Percentiles rank a stretch among this genome's conserved stretches.
Evolutionary conservation across 2,113 vertebrate genomes (phyloP).

Genomic region (Ptilonorhynchus violaceus): DNA sequence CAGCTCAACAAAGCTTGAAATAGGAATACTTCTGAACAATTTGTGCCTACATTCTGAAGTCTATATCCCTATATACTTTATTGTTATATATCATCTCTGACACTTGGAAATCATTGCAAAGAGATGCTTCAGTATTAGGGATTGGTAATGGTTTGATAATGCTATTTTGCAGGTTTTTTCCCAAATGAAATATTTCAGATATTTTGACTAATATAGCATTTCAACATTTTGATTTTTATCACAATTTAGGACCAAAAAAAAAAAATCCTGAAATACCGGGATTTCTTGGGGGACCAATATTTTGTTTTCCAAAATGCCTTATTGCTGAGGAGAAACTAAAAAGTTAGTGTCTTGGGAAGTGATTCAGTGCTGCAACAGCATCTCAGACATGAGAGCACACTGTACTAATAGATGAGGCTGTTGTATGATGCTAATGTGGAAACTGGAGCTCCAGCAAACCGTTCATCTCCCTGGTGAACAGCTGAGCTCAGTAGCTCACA

Average conservation of each 20-base stretch:
- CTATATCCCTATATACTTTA: constrained; percentile 7
- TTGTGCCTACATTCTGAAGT: constrained; percentile 37
- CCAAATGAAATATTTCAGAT: not conserved
- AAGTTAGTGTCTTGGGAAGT: constrained; percentile 28
- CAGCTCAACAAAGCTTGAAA: constrained; percentile 39
- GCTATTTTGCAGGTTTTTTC: not conserved
- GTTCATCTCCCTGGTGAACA: constrained; percentile 26
- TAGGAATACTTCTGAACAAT: constrained; percentile 49
- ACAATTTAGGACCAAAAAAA: not conserved
- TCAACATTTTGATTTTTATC: constrained; percentile 1
- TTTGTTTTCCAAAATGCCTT: not conserved
- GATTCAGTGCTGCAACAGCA: not conserved
- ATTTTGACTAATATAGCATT: not conserved
- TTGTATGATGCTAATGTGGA: not conserved
- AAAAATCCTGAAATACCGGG: not conserved
- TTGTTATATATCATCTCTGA: constrained; percentile 28
- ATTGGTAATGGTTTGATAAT: not conserved
- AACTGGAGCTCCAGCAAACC: constrained; percentile 34
- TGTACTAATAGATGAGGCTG: not conserved
- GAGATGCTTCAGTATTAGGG: not conserved
- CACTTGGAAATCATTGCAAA: constrained; percentile 5
- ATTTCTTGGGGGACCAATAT: constrained; percentile 19
- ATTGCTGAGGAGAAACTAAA: constrained; percentile 11
- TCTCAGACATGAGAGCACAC: not conserved
- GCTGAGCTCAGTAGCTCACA: constrained; percentile 47